Conservation (phyloP, 2,113 vertebrate species). For the Oryzias javanicus region DNA sequence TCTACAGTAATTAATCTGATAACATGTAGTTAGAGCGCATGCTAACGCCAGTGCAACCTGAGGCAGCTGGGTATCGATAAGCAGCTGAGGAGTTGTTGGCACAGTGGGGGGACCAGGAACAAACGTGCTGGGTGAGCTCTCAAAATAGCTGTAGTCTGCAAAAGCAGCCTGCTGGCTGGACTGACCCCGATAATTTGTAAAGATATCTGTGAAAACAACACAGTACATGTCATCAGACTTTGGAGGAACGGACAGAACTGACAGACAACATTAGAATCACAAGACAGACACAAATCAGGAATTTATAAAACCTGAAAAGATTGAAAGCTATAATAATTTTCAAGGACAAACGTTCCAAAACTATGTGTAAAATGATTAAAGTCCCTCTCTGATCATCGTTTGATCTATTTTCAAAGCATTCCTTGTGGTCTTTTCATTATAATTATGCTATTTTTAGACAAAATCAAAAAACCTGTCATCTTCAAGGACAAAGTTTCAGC, state of each 20-base stretch:
- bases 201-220: constrained; percentile 71
- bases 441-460: too few relatives aligned
- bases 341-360: too few relatives aligned
- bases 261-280: neutral
- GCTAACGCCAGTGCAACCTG: constrained; percentile 62
- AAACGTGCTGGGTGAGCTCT: constrained; percentile 59
- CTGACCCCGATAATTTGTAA: constrained; percentile 69
- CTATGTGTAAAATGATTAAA: too few relatives aligned
- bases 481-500: too few relatives aligned
- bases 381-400: too few relatives aligned
- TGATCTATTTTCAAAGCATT: too few relatives aligned
- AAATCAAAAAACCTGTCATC: too few relatives aligned
- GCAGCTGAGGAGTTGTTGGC: constrained; percentile 49
- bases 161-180: constrained; percentile 63
- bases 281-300: too few relatives aligned
- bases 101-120: constrained; percentile 37
- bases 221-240: constrained; percentile 1
- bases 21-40: neutral
- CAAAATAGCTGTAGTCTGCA: constrained; percentile 71
- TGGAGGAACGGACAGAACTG: neutral
- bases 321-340: too few relatives aligned
- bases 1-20: neutral
- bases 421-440: too few relatives aligned
- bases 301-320: too few relatives aligned
- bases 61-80: constrained; percentile 59